Evolutionary conservation across 2,888 invertebrate genomes (phyloP).

Genomic region (Sabatieria punctata): DNA sequence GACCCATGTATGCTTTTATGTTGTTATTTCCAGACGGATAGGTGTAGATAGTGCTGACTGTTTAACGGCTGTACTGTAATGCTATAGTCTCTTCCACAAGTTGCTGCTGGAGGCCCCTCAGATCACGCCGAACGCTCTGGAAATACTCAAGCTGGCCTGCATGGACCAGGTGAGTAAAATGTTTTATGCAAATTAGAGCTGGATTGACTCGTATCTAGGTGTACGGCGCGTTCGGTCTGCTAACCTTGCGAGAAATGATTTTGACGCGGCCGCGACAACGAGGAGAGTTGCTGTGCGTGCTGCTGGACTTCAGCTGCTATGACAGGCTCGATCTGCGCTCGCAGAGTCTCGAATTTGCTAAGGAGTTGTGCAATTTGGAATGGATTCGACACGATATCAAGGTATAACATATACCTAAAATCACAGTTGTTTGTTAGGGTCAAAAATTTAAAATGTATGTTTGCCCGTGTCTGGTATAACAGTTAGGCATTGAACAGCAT

Average conservation of each 20-base stretch:
- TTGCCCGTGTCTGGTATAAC: no score
- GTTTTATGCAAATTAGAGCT: conserved; percentile 39
- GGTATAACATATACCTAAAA: no score
- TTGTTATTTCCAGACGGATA: no score
- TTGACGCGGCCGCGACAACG: conserved; percentile 65
- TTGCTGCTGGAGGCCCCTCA: conserved; percentile 72
- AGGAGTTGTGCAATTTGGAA: conserved; percentile 52
- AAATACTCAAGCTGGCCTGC: conserved; percentile 59
- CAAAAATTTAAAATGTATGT: no score
- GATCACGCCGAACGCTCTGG: conserved; percentile 68
- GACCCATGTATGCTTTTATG: no score
- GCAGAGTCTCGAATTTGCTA: conserved; percentile 49
- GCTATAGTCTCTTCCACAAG: conserved; percentile 43
- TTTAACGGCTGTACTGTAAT: conserved; percentile 39
- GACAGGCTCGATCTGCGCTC: conserved; percentile 49
- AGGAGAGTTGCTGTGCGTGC: conserved; percentile 55
- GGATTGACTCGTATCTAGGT: conserved; percentile 19
- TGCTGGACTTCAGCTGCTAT: conserved; percentile 54
- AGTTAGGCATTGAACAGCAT: no score
- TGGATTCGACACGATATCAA: conserved; percentile 52
- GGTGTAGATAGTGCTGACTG: no score
- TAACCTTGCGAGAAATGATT: conserved; percentile 67
- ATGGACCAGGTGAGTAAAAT: conserved; percentile 41
- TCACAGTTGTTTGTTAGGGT: no score
- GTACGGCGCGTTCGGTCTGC: conserved; percentile 52